Conservation (phyloP, 2,797 vertebrate genomes). For the Betta splendens region DNA sequence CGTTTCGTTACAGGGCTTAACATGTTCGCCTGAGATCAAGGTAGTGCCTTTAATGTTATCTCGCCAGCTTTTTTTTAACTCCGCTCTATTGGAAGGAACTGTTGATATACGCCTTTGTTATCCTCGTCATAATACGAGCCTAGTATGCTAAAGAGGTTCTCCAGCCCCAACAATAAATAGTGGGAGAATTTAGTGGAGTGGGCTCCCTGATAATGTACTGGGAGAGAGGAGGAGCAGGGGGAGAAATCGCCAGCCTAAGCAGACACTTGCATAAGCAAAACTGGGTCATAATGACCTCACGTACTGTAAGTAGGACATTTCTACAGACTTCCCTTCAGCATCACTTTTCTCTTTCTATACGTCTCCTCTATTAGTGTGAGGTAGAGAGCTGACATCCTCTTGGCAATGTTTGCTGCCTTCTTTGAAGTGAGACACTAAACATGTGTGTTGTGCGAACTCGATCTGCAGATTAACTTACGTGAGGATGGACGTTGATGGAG, state of each 20-base stretch:
- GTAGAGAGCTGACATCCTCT: slow-evolving; percentile 77
- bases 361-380: slow-evolving; percentile 64
- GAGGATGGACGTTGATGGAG: slow-evolving; percentile 53
- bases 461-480: slow-evolving; percentile 77
- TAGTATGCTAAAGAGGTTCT: slow-evolving; percentile 80
- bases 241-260: slow-evolving; percentile 57
- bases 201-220: slow-evolving; percentile 68
- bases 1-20: slow-evolving; percentile 89
- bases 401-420: slow-evolving; percentile 75
- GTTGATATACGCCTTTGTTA: slow-evolving; percentile 85
- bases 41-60: slow-evolving; percentile 89
- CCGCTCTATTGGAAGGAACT: slow-evolving; percentile 84
- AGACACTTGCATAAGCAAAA: slow-evolving; percentile 80
- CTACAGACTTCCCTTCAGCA: slow-evolving; percentile 70
- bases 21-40: slow-evolving; percentile 89
- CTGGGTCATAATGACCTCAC: slow-evolving; percentile 85
- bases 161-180: slow-evolving; percentile 78
- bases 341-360: slow-evolving; percentile 50
- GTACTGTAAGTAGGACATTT: slow-evolving; percentile 83
- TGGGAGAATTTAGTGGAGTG: slow-evolving; percentile 72
- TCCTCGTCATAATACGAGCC: slow-evolving; percentile 81
- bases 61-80: slow-evolving; percentile 76
- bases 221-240: slow-evolving; percentile 47
- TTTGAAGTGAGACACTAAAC: slow-evolving; percentile 82
- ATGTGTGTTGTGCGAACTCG: slow-evolving; percentile 71